Percentiles rank a stretch among this genome's conserved stretches.
Conservation (phyloP, 2,113 vertebrate genomes). For the Tricholaema leucomelas region DNA sequence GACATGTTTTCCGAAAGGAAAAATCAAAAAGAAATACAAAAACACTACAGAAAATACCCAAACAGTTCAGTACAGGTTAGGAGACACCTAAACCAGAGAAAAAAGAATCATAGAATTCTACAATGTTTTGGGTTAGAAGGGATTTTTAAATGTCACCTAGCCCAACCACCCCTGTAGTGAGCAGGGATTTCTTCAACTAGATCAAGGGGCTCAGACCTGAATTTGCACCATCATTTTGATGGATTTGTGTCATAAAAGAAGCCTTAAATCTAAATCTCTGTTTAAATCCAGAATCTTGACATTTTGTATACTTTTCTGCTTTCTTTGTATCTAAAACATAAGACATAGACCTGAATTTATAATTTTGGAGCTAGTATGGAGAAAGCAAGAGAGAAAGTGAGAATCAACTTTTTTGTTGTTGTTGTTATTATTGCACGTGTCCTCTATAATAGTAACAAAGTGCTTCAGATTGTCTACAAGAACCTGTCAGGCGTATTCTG, state of each 20-base stretch:
- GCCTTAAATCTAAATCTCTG: background rate
- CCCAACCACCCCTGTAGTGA: background rate
- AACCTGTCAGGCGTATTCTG: background rate
- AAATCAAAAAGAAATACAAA: too few species aligned
- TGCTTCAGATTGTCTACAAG: background rate
- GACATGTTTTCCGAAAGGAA: background rate
- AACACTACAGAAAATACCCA: too few species aligned
- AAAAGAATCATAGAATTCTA: background rate
- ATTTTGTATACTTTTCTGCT: background rate
- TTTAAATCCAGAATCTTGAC: background rate
- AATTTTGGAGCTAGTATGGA: background rate
- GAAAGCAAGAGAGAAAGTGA: background rate
- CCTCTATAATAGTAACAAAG: background rate
- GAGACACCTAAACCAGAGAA: background rate
- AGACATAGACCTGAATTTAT: background rate
- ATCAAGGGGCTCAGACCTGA: background rate
- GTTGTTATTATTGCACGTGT: background rate
- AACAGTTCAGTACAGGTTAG: background rate
- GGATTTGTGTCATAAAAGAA: background rate
- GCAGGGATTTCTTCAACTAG: background rate
- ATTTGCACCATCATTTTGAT: background rate
- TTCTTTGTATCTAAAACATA: background rate
- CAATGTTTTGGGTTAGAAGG: too few species aligned
- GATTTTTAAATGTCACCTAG: background rate
- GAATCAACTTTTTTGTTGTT: fast-evolving